phyloP scores from a whole-genome alignment of 2,797 vertebrate species.

The Aeoliscus strigatus region DNA sequence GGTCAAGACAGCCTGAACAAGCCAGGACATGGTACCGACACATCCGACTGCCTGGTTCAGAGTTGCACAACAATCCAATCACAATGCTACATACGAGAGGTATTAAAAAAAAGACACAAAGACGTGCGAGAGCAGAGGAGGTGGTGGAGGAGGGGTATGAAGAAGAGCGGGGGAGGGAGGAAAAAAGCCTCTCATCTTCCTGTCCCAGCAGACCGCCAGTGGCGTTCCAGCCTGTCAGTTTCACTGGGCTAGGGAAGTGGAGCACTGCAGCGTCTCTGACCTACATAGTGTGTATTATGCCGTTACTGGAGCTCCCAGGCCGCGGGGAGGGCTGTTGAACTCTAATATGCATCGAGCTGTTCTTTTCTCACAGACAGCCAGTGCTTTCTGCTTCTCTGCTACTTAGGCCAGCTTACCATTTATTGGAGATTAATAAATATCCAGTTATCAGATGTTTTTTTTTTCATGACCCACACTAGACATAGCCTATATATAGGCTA shows the following conservation, averaged over 20 bases:
- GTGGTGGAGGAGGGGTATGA: constrained; percentile 45
- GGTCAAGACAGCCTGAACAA: constrained; percentile 27
- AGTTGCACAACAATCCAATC: constrained; percentile 38
- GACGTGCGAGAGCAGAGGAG: constrained; percentile 19
- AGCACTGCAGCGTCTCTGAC: constrained; percentile 76
- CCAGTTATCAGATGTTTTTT: constrained; percentile 55
- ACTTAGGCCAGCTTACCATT: constrained; percentile 47
- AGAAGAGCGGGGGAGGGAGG: constrained; percentile 20
- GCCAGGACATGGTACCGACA: constrained; percentile 20
- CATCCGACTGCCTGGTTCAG: neutral
- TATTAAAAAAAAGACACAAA: constrained; percentile 36
- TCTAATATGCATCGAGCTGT: constrained; percentile 66
- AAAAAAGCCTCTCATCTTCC: constrained; percentile 67
- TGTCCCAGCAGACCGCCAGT: constrained; percentile 71
- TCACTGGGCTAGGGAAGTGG: constrained; percentile 70
- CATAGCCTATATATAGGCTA: constrained; percentile 33
- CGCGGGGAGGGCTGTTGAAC: constrained; percentile 65
- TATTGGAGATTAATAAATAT: constrained; percentile 62
- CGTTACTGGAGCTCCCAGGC: constrained; percentile 69
- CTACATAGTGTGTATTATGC: constrained; percentile 75
- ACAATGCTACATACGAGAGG: constrained; percentile 20
- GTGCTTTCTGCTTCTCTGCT: constrained; percentile 44
- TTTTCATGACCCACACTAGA: constrained; percentile 54
- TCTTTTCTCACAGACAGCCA: constrained; percentile 50
- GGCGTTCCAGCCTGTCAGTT: constrained; percentile 74